phyloP scores from a whole-genome alignment of 2,797 vertebrate genomes.

The Neosilurus hyrtlii region DNA sequence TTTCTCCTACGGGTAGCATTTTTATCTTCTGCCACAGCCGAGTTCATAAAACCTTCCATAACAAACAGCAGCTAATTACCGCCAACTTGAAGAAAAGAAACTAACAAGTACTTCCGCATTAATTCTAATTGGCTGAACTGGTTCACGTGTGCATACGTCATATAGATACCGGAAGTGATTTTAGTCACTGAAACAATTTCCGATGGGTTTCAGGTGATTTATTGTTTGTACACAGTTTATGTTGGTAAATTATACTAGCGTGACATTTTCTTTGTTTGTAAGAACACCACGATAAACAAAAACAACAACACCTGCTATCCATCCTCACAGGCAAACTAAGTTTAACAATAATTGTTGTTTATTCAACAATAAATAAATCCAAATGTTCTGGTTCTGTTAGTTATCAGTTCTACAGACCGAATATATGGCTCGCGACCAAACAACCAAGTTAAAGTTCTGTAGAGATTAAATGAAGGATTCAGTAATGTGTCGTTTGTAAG shows the following conservation, averaged over 20 bases:
- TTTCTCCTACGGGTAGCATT: neutral
- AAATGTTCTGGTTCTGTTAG: neutral
- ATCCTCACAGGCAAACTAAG: neutral
- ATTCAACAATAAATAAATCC: neutral
- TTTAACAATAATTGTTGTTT: neutral
- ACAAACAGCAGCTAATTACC: neutral
- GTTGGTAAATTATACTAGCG: neutral
- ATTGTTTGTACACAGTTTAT: neutral
- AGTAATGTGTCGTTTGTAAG: neutral
- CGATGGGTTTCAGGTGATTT: neutral
- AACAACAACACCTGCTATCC: neutral
- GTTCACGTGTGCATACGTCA: neutral
- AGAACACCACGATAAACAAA: neutral
- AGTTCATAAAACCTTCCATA: slow-evolving; percentile 11
- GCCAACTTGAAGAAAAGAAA: neutral
- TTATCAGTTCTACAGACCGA: neutral
- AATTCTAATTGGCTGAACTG: slow-evolving; percentile 13
- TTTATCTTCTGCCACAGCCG: neutral
- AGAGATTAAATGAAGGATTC: neutral
- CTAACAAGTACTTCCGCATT: neutral
- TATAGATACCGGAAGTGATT: neutral
- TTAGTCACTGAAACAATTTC: neutral
- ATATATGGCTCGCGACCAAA: neutral
- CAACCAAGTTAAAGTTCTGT: neutral
- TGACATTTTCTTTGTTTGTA: neutral